Percentiles rank a stretch among this genome's conserved stretches.
Conservation (phyloP, 2,797 vertebrate species). For the Carapus acus region DNA sequence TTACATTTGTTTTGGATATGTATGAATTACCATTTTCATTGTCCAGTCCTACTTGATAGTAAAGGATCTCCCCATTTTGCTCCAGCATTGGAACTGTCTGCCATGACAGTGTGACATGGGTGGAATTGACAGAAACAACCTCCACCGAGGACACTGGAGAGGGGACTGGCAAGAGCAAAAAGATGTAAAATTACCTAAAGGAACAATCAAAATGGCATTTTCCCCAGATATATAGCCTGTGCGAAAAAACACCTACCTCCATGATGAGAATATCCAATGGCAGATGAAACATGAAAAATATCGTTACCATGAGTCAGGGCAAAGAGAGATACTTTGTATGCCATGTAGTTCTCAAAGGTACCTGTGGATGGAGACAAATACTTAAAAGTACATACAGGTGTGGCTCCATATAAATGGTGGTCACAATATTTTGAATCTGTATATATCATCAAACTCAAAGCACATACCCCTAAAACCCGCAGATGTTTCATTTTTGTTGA, state of each 20-base stretch:
- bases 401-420: no score
- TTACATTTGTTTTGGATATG: background rate
- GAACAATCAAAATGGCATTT: background rate
- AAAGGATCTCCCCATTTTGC: constrained; percentile 50
- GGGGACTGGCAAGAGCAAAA: constrained; percentile 52
- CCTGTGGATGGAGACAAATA: constrained; percentile 69
- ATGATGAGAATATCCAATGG: constrained; percentile 53
- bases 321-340: constrained; percentile 67
- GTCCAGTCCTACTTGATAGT: constrained; percentile 56
- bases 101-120: constrained; percentile 61
- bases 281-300: constrained; percentile 42
- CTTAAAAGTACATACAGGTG: background rate
- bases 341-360: constrained; percentile 56
- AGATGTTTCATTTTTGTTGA: constrained; percentile 34
- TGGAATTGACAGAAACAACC: constrained; percentile 21
- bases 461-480: constrained; percentile 59
- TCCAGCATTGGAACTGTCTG: constrained; percentile 37
- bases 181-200: background rate
- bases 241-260: constrained; percentile 49
- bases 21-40: constrained; percentile 45
- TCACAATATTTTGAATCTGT: background rate
- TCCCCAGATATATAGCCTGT: background rate
- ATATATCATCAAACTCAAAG: background rate
- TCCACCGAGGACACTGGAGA: constrained; percentile 45
- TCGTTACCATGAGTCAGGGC: constrained; percentile 17